Percentiles rank a stretch among this genome's conserved stretches.
Evolutionary conservation across 2,113 vertebrate genomes (phyloP).

Genomic region (Lonchura striata): DNA sequence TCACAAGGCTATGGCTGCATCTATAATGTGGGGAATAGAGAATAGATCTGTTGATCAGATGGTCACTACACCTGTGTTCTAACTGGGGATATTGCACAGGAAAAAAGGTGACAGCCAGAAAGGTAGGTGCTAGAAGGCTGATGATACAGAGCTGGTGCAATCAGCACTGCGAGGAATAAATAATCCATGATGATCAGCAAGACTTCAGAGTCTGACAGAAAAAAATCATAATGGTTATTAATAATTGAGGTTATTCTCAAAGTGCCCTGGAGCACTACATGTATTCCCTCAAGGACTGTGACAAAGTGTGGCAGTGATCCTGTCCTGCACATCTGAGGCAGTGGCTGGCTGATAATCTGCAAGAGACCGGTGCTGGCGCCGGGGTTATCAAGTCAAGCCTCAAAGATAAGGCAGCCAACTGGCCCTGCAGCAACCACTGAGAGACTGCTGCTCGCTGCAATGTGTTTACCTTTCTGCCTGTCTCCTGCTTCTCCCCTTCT

Average conservation of each 20-base stretch:
- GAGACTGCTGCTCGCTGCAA: background rate
- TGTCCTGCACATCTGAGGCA: constrained; percentile 32
- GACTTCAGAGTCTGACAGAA: background rate
- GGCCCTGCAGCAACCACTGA: background rate
- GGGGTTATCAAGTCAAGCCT: constrained; percentile 35
- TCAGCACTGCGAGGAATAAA: background rate
- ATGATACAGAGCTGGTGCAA: background rate
- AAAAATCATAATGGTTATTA: constrained; percentile 4
- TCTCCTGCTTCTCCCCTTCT: background rate
- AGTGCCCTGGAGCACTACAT: background rate
- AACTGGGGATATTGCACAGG: background rate
- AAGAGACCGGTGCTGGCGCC: background rate
- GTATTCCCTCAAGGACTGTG: background rate
- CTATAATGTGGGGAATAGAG: background rate
- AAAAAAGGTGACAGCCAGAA: background rate
- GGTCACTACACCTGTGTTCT: background rate
- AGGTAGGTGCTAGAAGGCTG: background rate
- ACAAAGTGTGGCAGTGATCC: constrained; percentile 35
- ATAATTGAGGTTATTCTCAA: constrained; percentile 18
- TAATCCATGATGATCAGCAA: constrained; percentile 9
- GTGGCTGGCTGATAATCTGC: background rate
- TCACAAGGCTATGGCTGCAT: background rate
- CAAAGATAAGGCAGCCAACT: constrained; percentile 4
- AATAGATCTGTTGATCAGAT: background rate
- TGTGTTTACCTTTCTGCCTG: background rate